Conservation (phyloP, 2,888 invertebrate genomes). For the Tromatobia lineatoria region DNA sequence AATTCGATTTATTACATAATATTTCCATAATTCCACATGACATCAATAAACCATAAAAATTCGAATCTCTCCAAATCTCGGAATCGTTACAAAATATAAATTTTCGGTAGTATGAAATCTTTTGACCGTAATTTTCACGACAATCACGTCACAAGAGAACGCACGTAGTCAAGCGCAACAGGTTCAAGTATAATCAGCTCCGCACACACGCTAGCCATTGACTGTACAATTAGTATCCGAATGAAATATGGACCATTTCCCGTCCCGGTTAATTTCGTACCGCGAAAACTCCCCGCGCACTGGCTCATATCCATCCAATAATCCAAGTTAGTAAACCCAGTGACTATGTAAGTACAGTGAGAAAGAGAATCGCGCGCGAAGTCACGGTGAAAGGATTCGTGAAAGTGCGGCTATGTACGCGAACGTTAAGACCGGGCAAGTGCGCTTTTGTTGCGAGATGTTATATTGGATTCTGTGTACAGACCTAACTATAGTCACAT, state of each 20-base stretch:
- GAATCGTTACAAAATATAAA: too few relatives aligned
- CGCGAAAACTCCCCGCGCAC: constrained; percentile 25
- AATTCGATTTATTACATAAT: too few relatives aligned
- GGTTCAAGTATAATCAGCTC: not conserved
- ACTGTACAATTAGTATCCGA: constrained; percentile 8
- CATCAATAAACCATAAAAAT: too few relatives aligned
- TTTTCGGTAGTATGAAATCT: too few relatives aligned
- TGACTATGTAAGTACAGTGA: constrained; percentile 29
- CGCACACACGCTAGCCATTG: not conserved
- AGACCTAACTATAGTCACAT: not conserved
- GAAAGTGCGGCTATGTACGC: constrained; percentile 67
- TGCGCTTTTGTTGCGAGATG: constrained; percentile 52
- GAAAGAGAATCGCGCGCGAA: constrained; percentile 41
- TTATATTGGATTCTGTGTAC: constrained; percentile 32
- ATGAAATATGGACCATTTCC: constrained; percentile 64
- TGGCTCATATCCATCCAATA: constrained; percentile 31
- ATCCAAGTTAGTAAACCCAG: constrained; percentile 13
- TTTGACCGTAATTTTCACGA: too few relatives aligned
- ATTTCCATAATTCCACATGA: too few relatives aligned
- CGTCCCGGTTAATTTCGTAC: constrained; percentile 43
- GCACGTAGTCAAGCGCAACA: not conserved
- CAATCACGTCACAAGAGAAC: too few relatives aligned
- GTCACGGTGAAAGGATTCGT: constrained; percentile 73
- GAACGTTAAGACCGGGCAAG: constrained; percentile 57
- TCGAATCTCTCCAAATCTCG: too few relatives aligned